phyloP scores from a whole-genome alignment of 2,113 vertebrate genomes.

The Fukomys damarensis region DNA sequence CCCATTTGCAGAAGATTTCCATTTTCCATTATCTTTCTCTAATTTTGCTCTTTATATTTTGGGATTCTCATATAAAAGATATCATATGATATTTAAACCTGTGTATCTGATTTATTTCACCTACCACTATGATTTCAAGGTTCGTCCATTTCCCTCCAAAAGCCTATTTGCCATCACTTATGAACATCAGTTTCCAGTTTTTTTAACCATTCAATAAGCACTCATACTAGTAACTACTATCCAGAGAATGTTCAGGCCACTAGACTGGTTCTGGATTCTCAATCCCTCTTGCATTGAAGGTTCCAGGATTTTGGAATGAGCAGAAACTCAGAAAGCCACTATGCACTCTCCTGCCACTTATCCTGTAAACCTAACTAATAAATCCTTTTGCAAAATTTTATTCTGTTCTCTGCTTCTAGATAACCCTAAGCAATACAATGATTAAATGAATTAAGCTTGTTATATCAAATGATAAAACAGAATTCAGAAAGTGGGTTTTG shows the following conservation, averaged over 20 bases:
- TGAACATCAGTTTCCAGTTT: not conserved
- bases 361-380: not conserved
- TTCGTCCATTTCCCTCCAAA: not conserved
- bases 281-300: not conserved
- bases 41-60: not conserved
- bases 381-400: not conserved
- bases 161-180: not conserved
- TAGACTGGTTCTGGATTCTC: not conserved
- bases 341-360: not conserved
- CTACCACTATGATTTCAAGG: not conserved
- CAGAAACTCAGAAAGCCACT: not conserved
- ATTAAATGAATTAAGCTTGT: not conserved
- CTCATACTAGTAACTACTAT: not conserved
- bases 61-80: too few relatives aligned
- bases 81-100: not conserved
- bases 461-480: not conserved
- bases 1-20: not conserved
- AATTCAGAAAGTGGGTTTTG: not conserved
- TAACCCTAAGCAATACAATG: not conserved
- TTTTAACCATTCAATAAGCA: not conserved
- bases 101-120: not conserved
- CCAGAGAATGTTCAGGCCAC: too few relatives aligned
- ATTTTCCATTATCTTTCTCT: not conserved
- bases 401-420: not conserved
- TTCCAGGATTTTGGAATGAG: not conserved